Evolutionary conservation across 2,797 vertebrate species (phyloP).

Genomic region (Alfaro cultratus): DNA sequence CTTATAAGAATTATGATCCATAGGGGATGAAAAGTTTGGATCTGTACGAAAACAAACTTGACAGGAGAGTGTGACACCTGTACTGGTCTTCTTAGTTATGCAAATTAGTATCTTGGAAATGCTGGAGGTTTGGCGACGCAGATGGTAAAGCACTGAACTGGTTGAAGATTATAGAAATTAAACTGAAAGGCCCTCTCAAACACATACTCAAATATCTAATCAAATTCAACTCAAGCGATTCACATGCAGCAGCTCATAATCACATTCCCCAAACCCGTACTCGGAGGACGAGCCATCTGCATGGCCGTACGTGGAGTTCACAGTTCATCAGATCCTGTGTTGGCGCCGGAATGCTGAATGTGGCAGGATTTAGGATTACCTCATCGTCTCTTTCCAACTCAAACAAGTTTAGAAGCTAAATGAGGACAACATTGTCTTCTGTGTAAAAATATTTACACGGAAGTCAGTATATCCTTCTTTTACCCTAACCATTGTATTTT

Average conservation of each 20-base stretch:
- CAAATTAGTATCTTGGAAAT: neutral
- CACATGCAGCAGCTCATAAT: neutral
- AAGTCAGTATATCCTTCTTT: neutral
- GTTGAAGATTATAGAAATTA: constrained; percentile 5
- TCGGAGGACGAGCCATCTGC: neutral
- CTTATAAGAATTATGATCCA: neutral
- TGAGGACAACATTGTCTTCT: neutral
- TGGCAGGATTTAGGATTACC: neutral
- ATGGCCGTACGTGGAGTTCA: constrained; percentile 28
- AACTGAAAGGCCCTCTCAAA: constrained; percentile 1
- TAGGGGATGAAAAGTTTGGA: neutral
- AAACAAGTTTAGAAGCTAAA: neutral
- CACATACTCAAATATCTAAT: constrained; percentile 18
- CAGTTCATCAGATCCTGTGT: neutral
- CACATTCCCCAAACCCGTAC: neutral
- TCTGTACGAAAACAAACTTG: neutral
- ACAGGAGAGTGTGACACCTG: neutral
- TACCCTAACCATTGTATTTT: neutral
- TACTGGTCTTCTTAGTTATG: neutral
- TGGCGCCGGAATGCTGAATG: neutral
- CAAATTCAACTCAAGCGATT: constrained; percentile 25
- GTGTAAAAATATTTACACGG: too few relatives aligned
- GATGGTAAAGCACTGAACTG: constrained; percentile 9
- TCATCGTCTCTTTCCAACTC: neutral
- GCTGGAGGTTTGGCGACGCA: neutral